phyloP scores from a whole-genome alignment of 2,888 invertebrate genomes.

The Toxonevra muliebris region DNA sequence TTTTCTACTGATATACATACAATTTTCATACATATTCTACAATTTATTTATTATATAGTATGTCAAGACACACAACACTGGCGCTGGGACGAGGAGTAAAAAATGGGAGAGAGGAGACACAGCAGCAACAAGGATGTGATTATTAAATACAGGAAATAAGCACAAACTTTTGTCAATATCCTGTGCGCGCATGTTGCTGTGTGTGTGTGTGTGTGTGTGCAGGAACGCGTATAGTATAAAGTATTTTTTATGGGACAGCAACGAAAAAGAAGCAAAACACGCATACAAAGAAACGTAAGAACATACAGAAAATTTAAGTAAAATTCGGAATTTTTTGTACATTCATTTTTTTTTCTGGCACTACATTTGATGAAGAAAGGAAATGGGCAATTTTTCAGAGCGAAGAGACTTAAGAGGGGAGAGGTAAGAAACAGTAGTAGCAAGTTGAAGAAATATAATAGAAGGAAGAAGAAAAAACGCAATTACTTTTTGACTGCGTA shows the following conservation, averaged over 20 bases:
- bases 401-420: conserved; percentile 3
- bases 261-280: conserved; percentile 9
- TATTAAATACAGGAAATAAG: conserved; percentile 47
- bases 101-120: background rate
- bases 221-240: background rate
- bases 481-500: conserved; percentile 41
- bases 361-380: background rate
- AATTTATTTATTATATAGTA: conserved; percentile 6
- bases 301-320: conserved; percentile 21
- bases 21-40: too few relatives aligned
- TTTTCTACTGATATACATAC: background rate
- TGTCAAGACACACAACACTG: background rate
- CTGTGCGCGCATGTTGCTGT: conserved; percentile 23
- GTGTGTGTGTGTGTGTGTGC: conserved; percentile 13
- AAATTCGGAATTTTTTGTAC: background rate
- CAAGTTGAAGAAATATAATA: conserved; percentile 2
- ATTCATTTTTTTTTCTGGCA: background rate
- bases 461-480: conserved; percentile 29
- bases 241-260: conserved; percentile 21
- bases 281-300: conserved; percentile 18
- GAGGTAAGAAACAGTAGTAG: conserved; percentile 1
- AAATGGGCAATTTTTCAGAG: conserved; percentile 27
- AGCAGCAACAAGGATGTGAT: conserved; percentile 39
- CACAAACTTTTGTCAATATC: conserved; percentile 45
- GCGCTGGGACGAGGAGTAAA: background rate